Evolutionary conservation across 2,797 vertebrate species (phyloP), one percentile per base, ranked within the genome.

Genomic region (Poecilia picta): DNA sequence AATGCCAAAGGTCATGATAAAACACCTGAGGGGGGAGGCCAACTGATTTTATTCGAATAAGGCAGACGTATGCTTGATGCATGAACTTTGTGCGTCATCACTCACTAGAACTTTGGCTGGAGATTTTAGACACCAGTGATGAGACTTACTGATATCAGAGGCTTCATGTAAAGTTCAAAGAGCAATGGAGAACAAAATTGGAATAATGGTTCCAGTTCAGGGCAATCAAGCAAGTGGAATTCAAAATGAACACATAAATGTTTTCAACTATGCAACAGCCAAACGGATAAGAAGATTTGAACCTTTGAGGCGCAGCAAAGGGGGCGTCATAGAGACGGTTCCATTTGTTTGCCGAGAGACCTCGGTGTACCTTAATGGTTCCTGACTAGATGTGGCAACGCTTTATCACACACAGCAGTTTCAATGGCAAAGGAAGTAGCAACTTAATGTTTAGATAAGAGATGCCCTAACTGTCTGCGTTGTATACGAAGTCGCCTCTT

Each of bases 131-230:
- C 80, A 81, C 79, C 77, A 78, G 86, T 86, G 80, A 89, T 84
- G 88, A 90, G 84, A 6, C 45, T 31, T 84, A 74, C 77, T 87
- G 87, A 91, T 89, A 90, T 82, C 75, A 76, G 46, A 81, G 75
- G 79, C 82, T 78, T 77, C 71, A 85, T 75, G 70, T 77, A 55
- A 77, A 76, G 75, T 91, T 91, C 88, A 91, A 89, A 91, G 84
- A 89, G 28, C 43, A 77, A 49, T 33, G 70, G 79, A 81, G 72
- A 57, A 83, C 76, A 72, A 82, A 89, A 83, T n/a, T 66, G 76
- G 70, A 84, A 76, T 88, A 90, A 91, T 87, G 81, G 76, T 72
- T 57, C 45, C 46, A 75, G 79, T 89, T 90, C 64, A 82, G 79
- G 77, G 57, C 76, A 85, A 87, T 89, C 55, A 8, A 85, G 77